These are phyloP conservation scores for Calephelis virginiensis DNA, from an alignment of 1,140 invertebrate genomes.

Conservation along the genomic window DNA sequence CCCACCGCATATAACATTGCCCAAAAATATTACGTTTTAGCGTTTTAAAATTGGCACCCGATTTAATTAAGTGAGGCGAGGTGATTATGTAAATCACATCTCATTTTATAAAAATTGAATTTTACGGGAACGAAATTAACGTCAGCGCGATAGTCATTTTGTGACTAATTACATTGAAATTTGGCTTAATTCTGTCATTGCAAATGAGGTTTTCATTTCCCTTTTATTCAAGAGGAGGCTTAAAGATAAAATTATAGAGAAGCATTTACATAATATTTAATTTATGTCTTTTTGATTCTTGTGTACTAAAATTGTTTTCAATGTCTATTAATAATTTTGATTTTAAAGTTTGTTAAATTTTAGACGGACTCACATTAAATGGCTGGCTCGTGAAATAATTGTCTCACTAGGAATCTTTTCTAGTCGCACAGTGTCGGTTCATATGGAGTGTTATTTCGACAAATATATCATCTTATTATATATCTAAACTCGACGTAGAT, in stretches of 20 bases:
- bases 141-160: constrained; percentile 33
- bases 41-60: constrained; percentile 28
- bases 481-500: too few relatives aligned
- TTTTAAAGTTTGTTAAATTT: too few relatives aligned
- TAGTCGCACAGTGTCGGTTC: too few relatives aligned
- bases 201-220: constrained; percentile 28
- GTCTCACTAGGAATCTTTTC: too few relatives aligned
- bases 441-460: too few relatives aligned
- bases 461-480: too few relatives aligned
- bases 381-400: too few relatives aligned
- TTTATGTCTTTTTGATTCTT: constrained; percentile 1
- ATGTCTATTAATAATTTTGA: not conserved
- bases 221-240: constrained; percentile 21
- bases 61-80: constrained; percentile 35
- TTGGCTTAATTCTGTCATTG: constrained; percentile 28
- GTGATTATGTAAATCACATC: constrained; percentile 39
- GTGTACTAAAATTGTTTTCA: not conserved
- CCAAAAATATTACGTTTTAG: constrained; percentile 8
- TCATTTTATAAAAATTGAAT: constrained; percentile 41
- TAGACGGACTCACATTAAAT: too few relatives aligned
- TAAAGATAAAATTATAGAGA: constrained; percentile 20
- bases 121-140: constrained; percentile 39
- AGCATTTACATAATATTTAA: constrained; percentile 12
- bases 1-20: constrained; percentile 1
- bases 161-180: constrained; percentile 34